Base-by-base conservation (phyloP, 2,113 vertebrate species). In the Canis aureus region DNA sequence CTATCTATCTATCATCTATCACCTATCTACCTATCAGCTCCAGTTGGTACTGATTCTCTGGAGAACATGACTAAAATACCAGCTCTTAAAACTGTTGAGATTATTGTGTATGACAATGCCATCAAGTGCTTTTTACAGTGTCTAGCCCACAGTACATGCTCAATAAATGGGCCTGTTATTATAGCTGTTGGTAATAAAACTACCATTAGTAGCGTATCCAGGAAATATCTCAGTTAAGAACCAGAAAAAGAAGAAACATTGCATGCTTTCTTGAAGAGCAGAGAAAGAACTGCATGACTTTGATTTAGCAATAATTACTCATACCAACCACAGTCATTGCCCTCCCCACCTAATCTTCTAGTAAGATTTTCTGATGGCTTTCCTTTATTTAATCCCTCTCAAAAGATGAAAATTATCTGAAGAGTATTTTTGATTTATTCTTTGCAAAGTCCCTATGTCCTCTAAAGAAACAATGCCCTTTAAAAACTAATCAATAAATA, bases 401-500 rank as follows among this genome's bases (percentile, higher is more conserved):
- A 90, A 66, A 89, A 27, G 22, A 86, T 29, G 13, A 67, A 81
- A 60, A 57, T 78, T n/a, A 83, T 59, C 67, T 78, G 59, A 80
- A 73, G 15, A 59, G 27, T 62, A 7, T 25, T 91, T 93, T 86
- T 67, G 13, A 32, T 90, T 60, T 78, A 19, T 92, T 79, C 84
- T 89, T 89, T 85, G 71, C 81, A 55, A 66, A 67, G 25, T 53
- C 49, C 11, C 51, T 80, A 27, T 69, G 59, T 82, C 87, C 93
- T 95, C 80, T 57, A 74, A 91, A 81, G 51, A 27, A 93, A 55
- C 15, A 53, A 20, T 74, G 29, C 8, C 89, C 67, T 89, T 91
- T 92, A 78, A 81, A 91, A 85, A 67, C 71, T 86, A 74, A 90
- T 95, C 57, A 49, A 16, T 85, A 85, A 60, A 74, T 59, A 96